These are phyloP conservation scores for Yponomeuta malinellus DNA, from an alignment of 2,888 invertebrate genomes.

Conservation along the genomic window DNA sequence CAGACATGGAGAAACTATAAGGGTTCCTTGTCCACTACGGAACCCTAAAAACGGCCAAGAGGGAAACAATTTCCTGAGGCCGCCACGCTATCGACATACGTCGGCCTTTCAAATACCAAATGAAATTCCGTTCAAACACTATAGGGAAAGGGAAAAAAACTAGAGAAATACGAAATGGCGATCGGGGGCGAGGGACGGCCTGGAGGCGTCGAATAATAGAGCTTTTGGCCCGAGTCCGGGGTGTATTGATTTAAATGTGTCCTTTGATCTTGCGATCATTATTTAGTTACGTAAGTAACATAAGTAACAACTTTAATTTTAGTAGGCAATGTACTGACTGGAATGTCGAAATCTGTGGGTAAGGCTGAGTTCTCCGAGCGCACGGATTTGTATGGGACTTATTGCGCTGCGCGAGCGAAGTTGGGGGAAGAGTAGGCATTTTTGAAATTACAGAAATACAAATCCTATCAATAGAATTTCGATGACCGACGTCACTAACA, in stretches of 20 bases:
- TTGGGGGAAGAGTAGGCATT: no score
- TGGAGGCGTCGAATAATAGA: slow-evolving; percentile 34
- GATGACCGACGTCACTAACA: no score
- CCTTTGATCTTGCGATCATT: slow-evolving; percentile 4
- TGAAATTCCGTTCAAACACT: slow-evolving; percentile 4
- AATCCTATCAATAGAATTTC: no score
- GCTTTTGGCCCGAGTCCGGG: slow-evolving; percentile 35
- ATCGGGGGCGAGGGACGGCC: slow-evolving; percentile 20
- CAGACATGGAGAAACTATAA: no score
- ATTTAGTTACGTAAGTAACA: neutral
- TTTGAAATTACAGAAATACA: no score
- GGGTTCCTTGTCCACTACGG: no score
- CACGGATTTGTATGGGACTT: no score
- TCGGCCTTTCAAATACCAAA: slow-evolving; percentile 2
- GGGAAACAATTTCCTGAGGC: neutral
- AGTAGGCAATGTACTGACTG: no score
- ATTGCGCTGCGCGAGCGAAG: no score
- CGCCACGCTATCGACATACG: neutral
- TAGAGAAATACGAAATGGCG: neutral
- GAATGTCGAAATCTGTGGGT: no score
- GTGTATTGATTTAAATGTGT: slow-evolving; percentile 50
- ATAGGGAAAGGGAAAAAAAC: neutral
- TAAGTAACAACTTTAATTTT: no score
- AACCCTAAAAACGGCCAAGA: neutral
- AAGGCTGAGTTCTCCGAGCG: no score